Percentiles rank a stretch among this genome's conserved stretches.
These are phyloP conservation scores for Dryocosmus kuriphilus DNA, from an alignment of 2,888 invertebrate species.

Conservation along the genomic window DNA sequence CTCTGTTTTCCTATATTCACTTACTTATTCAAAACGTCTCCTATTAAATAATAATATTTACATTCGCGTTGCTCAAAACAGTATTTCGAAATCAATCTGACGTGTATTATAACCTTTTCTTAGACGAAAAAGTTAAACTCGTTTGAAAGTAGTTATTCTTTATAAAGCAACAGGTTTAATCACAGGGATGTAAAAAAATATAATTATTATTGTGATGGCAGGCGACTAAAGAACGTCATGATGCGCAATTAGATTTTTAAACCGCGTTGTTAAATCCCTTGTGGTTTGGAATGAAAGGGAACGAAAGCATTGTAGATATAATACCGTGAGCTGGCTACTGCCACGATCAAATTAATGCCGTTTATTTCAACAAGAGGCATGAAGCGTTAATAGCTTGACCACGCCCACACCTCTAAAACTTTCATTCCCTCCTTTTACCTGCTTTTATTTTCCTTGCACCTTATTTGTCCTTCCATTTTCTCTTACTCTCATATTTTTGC, in stretches of 20 bases:
- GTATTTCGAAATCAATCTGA: too few species aligned
- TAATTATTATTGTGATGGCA: not conserved
- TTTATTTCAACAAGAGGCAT: not conserved
- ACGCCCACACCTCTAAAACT: slow-evolving; percentile 2
- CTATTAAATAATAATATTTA: too few species aligned
- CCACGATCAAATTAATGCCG: not conserved
- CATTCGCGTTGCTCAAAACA: too few species aligned
- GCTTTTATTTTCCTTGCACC: not conserved
- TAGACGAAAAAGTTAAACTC: too few species aligned
- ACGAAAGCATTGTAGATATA: not conserved
- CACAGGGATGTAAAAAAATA: not conserved
- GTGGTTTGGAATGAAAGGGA: not conserved
- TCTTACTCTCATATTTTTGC: too few species aligned
- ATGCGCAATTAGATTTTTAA: not conserved
- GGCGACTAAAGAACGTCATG: not conserved
- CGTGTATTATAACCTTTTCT: too few species aligned
- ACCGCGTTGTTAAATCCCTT: not conserved
- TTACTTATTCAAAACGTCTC: too few species aligned
- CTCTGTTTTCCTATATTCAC: too few species aligned
- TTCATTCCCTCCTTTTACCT: not conserved
- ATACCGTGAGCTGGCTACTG: not conserved
- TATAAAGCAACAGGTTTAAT: not conserved
- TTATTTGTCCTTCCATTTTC: not conserved
- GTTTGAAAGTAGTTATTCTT: not conserved
- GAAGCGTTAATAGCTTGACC: slow-evolving; percentile 11